Percentiles rank a stretch among this genome's conserved stretches.
Conservation (phyloP, 1,140 invertebrate species). For the Heterodera schachtii region DNA sequence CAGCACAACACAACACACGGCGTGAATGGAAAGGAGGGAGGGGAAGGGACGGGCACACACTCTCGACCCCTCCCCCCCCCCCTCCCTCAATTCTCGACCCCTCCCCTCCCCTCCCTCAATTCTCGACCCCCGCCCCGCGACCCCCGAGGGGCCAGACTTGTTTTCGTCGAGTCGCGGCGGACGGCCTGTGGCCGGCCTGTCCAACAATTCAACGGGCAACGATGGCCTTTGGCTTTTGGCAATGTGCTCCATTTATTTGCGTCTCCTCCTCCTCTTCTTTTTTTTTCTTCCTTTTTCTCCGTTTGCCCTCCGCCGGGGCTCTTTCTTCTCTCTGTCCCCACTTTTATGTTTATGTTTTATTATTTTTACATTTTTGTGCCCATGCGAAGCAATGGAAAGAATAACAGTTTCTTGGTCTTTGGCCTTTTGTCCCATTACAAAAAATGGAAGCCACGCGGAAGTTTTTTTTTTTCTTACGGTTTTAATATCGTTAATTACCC, state of each 20-base stretch:
- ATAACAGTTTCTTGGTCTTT: neutral
- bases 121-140: neutral
- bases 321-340: neutral
- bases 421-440: neutral
- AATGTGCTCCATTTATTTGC: neutral
- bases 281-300: neutral
- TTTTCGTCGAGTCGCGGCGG: neutral
- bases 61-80: neutral
- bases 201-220: neutral
- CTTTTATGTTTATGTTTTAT: neutral
- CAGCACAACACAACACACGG: neutral
- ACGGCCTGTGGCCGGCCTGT: too few relatives aligned
- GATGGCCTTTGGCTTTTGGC: constrained; percentile 15
- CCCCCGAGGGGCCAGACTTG: too few relatives aligned
- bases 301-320: neutral
- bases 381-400: neutral
- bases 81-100: neutral
- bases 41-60: too few relatives aligned
- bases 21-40: too few relatives aligned
- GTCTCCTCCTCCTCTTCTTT: neutral
- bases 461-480: too few relatives aligned
- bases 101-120: neutral
- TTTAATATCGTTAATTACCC: too few relatives aligned
- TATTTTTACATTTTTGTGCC: neutral
- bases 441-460: too few relatives aligned